Evolutionary conservation across 2,797 vertebrate genomes (phyloP).

Genomic region (Rhinichthys osculus): DNA sequence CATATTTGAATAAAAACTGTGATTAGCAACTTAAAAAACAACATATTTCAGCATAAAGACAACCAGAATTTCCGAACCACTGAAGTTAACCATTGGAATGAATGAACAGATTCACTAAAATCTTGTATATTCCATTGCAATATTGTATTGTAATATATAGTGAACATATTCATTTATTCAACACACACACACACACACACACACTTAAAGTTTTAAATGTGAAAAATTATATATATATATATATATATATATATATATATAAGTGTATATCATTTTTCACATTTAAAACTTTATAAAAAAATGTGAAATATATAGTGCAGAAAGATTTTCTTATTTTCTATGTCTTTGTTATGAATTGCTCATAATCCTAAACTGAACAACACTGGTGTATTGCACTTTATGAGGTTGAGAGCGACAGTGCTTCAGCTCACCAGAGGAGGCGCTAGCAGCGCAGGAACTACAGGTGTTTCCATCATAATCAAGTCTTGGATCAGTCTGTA

Average conservation of each 20-base stretch:
- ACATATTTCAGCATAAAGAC: too few relatives aligned
- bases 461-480: constrained; percentile 11
- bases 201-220: too few relatives aligned
- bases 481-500: constrained; percentile 25
- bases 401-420: not conserved
- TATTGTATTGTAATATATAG: too few relatives aligned
- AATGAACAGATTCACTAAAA: too few relatives aligned
- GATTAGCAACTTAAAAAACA: too few relatives aligned
- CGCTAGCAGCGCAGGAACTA: not conserved
- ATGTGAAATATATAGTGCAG: not conserved
- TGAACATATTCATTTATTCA: too few relatives aligned
- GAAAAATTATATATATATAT: not conserved
- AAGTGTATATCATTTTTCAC: not conserved
- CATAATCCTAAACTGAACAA: not conserved
- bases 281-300: not conserved
- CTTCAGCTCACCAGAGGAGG: not conserved
- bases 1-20: too few relatives aligned
- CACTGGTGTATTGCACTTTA: not conserved
- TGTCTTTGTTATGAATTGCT: not conserved
- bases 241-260: not conserved
- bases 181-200: too few relatives aligned
- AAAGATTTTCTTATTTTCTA: not conserved
- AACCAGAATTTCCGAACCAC: too few relatives aligned
- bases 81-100: too few relatives aligned
- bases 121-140: too few relatives aligned